Conservation (phyloP, 2,888 invertebrate species). For the Phyllotreta striolata region DNA sequence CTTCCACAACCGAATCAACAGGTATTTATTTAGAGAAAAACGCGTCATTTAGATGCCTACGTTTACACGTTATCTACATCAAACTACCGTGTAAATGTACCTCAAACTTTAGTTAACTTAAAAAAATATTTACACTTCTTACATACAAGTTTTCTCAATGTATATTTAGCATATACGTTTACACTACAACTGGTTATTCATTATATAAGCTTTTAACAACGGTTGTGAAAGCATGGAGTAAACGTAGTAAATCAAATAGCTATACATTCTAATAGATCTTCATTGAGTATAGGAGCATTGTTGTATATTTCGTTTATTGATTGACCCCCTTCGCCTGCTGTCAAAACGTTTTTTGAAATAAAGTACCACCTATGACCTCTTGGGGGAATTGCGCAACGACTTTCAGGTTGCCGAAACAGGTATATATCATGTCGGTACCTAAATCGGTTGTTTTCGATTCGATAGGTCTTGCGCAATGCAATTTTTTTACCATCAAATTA, state of each 20-base stretch:
- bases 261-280: not conserved
- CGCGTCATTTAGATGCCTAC: conserved; percentile 13
- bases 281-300: not conserved
- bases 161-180: no score
- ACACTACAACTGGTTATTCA: no score
- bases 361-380: conserved; percentile 4
- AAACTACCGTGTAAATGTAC: not conserved
- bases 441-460: no score
- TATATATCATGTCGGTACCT: not conserved
- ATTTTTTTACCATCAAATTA: not conserved
- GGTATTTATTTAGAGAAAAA: conserved; percentile 3
- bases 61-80: conserved; percentile 5
- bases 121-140: no score
- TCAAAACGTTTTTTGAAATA: conserved; percentile 17
- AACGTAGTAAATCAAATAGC: no score
- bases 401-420: conserved; percentile 10
- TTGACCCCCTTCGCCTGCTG: conserved; percentile 13
- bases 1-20: conserved; percentile 8
- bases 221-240: no score
- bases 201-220: no score
- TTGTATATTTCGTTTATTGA: conserved; percentile 17
- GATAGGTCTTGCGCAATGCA: conserved; percentile 1
- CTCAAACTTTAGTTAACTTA: no score
- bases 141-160: no score
- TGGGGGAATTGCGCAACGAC: conserved; percentile 2